Base-by-base conservation (phyloP, 2,797 vertebrate species). In the Babyrousa celebensis region DNA sequence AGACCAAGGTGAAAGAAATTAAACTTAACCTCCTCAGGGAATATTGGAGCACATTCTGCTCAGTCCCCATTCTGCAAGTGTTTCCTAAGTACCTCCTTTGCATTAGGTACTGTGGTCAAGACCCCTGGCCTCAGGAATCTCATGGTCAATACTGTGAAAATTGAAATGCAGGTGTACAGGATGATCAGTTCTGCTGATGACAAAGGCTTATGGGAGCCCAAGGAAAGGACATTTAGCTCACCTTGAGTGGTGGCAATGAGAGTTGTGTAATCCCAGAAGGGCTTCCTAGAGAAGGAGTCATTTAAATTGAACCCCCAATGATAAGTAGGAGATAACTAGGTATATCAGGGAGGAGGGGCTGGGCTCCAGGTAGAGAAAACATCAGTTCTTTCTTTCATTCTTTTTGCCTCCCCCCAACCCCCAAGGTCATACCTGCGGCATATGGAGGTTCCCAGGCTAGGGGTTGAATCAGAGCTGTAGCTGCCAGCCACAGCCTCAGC, bases 1-100 rank as follows among this genome's bases (percentile, higher is more conserved):
- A 36, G 25, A 63, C 82, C 52, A 86, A 72, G 36, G 48, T 43
- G 65, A 58, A 77, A 89, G 68, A 94, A 72, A 90, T 56, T 29
- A 96, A 94, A 89, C 60, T 60, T 89, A 91, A 80, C 17, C 58
- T 94, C 92, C 40, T 15, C 11, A 25, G 60, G 56, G 48, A 80
- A 67, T 89, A 75, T 78, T 32, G 92, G 91, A 23, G 90, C 14
- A 23, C 54, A 56, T 54, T 96, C 79, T 65, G 25, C 65, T 71
- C 23, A 40, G 12, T 77, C n/a, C 12, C 12, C 5, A 27, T 78
- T 23, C 56, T 95, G 60, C 65, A 83, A 65, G 12, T 20, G 40
- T 79, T 74, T 74, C 60, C 20, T 8, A 12, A 68, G 27, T 27
- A n/a, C 36, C 40, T 87, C 25, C 62, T 52, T 85, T 77, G 56